A percentile compares a stretch with the other conserved stretches of the same genome.
phyloP scores from a whole-genome alignment of 2,113 vertebrate genomes.

The Amia ocellicauda region DNA sequence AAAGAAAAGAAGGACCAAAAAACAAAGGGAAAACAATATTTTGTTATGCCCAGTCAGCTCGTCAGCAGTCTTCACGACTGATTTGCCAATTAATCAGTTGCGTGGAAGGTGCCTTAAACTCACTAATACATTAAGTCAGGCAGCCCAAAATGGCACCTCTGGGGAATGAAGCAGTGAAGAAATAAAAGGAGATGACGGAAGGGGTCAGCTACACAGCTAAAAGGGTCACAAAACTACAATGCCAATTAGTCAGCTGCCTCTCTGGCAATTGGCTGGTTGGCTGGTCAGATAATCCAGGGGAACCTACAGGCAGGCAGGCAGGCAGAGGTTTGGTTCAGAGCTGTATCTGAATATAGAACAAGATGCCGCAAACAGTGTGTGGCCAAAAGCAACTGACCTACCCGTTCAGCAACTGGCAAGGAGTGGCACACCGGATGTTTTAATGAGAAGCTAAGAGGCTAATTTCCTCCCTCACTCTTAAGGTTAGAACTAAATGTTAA shows the following conservation, averaged over 20 bases:
- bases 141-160: not conserved
- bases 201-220: not conserved
- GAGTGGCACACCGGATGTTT: too few relatives aligned
- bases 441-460: too few relatives aligned
- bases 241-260: constrained; percentile 4
- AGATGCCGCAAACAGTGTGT: too few relatives aligned
- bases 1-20: too few relatives aligned
- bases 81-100: not conserved
- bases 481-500: too few relatives aligned
- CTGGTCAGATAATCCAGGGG: constrained; percentile 6
- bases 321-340: not conserved
- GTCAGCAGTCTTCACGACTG: not conserved
- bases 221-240: not conserved
- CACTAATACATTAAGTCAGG: not conserved
- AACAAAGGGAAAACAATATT: too few relatives aligned
- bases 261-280: not conserved
- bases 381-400: too few relatives aligned
- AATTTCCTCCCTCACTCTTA: too few relatives aligned
- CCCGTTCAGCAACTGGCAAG: too few relatives aligned
- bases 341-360: not conserved
- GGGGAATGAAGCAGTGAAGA: not conserved
- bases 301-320: not conserved
- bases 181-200: constrained; percentile 1
- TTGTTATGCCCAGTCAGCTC: not conserved
- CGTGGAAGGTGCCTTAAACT: not conserved